Evolutionary conservation across 2,113 vertebrate species (phyloP), one percentile per base, ranked within the genome.

Genomic region (Ceratotherium simum): DNA sequence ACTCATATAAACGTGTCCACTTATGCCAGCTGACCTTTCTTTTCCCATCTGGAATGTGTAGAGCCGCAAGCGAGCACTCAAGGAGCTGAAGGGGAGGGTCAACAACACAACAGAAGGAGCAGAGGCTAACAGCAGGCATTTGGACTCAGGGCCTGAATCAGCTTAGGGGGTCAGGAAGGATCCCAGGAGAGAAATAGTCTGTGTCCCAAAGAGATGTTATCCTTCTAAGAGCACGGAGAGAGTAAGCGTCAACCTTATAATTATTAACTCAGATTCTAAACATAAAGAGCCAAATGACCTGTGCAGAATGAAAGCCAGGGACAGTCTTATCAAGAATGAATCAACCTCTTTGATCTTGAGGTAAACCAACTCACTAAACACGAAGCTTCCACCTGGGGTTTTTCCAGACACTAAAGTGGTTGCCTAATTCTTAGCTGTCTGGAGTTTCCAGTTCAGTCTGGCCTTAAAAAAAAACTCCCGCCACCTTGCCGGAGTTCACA

Each of bases 331-430:
- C 96, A 88, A 85, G 48, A 94, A 39, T 79, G 81, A 81, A 92
- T 96, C 97, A 93, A 92, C 33, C 60, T 62, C 90, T 98, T 98
- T 97, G 95, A 97, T 97, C 86, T 95, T 69, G 81, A 97, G 88
- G 73, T 93, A 81, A 67, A 98, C 81, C 29, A 36, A 46, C 51
- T 94, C 84, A 95, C 79, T 75, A 33, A 69, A 92, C 81, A 97
- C 8, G 85, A 70, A 96, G 83, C 94, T 33, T 90, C 90, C 79
- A 98, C 79, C 79, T 95, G 69, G 85, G 92, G 54, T 95, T 98
- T 98, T 98, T 96, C 94, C 97, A 98, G 91, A 87, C 90, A 94
- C 73, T 83, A 75, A 98, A 95, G 69, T 79, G 82, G 93, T 94
- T 96, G 98, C 64, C 83, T 95, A 96, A 98, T 97, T 87, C 97